Evolutionary conservation across 1,140 invertebrate species (phyloP).

Genomic region (Plodia interpunctella): DNA sequence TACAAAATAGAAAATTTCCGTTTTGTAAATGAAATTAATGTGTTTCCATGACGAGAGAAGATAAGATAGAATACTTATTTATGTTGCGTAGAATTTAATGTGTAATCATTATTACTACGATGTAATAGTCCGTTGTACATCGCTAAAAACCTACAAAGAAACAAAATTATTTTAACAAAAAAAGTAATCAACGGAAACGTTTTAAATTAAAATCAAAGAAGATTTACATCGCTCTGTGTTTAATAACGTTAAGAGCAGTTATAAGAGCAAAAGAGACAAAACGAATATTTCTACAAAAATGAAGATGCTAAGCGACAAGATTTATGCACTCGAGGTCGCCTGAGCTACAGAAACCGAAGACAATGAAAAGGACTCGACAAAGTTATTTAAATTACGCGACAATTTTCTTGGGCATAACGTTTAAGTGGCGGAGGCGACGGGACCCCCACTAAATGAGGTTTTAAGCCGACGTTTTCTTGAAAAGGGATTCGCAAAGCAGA

Average conservation of each 20-base stretch:
- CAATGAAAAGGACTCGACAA: slow-evolving; percentile 51
- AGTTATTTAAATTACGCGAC: slow-evolving; percentile 71
- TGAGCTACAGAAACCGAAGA: slow-evolving; percentile 41
- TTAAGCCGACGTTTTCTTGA: slow-evolving; percentile 61
- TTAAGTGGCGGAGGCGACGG: slow-evolving; percentile 57
- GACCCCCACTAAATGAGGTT: slow-evolving; percentile 63
- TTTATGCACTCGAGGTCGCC: slow-evolving; percentile 50
- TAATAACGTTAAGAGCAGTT: slow-evolving; percentile 18
- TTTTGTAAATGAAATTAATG: too few species aligned
- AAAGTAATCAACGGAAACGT: background rate
- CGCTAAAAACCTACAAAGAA: background rate
- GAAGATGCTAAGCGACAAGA: slow-evolving; percentile 38
- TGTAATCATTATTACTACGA: too few species aligned
- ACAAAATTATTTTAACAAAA: background rate
- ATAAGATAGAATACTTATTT: too few species aligned
- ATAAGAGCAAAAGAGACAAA: slow-evolving; percentile 15
- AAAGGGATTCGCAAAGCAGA: slow-evolving; percentile 65
- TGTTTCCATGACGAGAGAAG: too few species aligned
- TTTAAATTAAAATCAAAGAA: slow-evolving; percentile 12
- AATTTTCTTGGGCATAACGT: slow-evolving; percentile 65
- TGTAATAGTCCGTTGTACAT: too few species aligned
- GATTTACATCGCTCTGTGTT: slow-evolving; percentile 16
- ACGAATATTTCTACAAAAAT: slow-evolving; percentile 35
- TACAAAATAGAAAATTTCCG: too few species aligned
- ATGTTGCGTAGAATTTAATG: background rate